Base-by-base conservation (phyloP, 2,888 invertebrate genomes). In the Neocrepidodera transversa region DNA sequence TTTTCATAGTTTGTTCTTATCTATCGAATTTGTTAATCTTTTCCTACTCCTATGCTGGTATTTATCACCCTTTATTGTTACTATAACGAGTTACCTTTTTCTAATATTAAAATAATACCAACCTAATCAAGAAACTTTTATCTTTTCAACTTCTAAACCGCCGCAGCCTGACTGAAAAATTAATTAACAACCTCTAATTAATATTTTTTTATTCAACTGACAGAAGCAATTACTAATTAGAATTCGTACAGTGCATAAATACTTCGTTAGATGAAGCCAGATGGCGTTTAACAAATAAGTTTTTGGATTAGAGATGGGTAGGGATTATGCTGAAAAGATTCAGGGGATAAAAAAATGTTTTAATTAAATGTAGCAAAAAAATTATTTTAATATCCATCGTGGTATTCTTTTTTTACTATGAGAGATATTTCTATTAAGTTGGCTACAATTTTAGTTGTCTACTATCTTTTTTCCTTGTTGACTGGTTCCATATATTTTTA, bases 151-250 rank as follows among this genome's bases (percentile, higher is more conserved):
- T 23, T 6, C 13, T 2, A 17, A 14, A 23, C 43, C 43, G 23
- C 11, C 6, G 23, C 11, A 11, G 43, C 23, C 43, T 23, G 23
- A 11, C 43, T 43, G 48, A 48, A 48, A 48, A 48, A 48, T 48
- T 48, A 48, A 48, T 48, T 48, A 48, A 48, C 48, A 26, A 35
- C 32, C 48, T 16, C 18, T 35, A 48, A 48, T 48, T 48, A 48
- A 48, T 48, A 48, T 48, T 48, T 47, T 36, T 47, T 48, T 32
- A 48, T 32, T 16, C 18, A 8, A 14, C 30, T 30, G 48, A 48
- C 35, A 13, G 26, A 5, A 23, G 32, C 48, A 48, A 48, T 48
- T 48, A 48, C 32, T 16, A 48, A 48, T 48, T 48, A 48, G 32
- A 32, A 32, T 48, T 35, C 35, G 17, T 16, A 18, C 32, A 18